A percentile compares a stretch with the other conserved stretches of the same genome.
These are phyloP conservation scores for Anastrepha obliqua DNA, from an alignment of 1,140 invertebrate species.

Conservation along the genomic window DNA sequence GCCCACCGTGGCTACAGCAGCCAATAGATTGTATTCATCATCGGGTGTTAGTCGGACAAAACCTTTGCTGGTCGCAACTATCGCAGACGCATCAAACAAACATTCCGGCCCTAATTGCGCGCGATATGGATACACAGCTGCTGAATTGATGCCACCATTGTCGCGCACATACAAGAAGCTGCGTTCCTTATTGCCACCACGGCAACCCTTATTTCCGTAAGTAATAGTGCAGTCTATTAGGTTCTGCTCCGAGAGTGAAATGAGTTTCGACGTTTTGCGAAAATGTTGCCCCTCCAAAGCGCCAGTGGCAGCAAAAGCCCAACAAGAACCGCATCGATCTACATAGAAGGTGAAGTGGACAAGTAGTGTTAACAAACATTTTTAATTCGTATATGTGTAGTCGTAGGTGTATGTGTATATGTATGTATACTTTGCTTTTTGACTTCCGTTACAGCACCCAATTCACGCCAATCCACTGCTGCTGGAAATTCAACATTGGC, in stretches of 20 bases:
- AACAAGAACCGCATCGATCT: constrained; percentile 89
- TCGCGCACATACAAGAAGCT: constrained; percentile 86
- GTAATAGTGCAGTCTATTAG: constrained; percentile 88
- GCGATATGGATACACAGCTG: constrained; percentile 83
- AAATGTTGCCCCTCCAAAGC: constrained; percentile 84
- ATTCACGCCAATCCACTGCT: constrained; percentile 88
- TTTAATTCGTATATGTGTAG: too few species aligned
- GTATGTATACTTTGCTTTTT: constrained; percentile 86
- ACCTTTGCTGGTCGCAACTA: constrained; percentile 51
- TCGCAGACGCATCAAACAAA: not conserved
- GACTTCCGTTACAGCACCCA: constrained; percentile 90
- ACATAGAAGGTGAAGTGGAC: constrained; percentile 69
- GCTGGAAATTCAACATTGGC: constrained; percentile 82
- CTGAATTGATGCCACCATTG: constrained; percentile 84
- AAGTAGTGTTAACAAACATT: too few species aligned
- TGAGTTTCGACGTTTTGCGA: constrained; percentile 78
- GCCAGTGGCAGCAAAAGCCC: constrained; percentile 93
- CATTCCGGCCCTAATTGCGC: constrained; percentile 76
- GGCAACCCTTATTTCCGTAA: constrained; percentile 89
- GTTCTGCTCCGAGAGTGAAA: constrained; percentile 92
- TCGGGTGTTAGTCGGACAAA: constrained; percentile 79
- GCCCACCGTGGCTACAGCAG: constrained; percentile 83
- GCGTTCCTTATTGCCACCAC: constrained; percentile 85
- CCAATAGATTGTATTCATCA: constrained; percentile 81
- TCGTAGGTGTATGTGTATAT: not conserved